Conservation (phyloP, 2,113 vertebrate genomes). For the Chamaetylas fuelleborni region DNA sequence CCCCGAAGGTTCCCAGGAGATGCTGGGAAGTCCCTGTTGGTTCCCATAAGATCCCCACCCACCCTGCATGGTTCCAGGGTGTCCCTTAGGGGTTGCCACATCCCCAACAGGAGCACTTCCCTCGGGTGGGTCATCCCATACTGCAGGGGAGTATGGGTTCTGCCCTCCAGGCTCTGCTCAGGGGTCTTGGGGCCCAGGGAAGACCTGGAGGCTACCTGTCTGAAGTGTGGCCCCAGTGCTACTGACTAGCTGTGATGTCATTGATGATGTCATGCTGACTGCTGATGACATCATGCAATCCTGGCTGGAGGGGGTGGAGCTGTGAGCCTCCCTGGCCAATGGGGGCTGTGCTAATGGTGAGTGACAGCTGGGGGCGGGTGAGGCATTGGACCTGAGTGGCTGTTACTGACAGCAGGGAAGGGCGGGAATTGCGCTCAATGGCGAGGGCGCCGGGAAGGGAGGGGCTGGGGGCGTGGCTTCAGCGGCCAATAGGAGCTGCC, state of each 20-base stretch:
- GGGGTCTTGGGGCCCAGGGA: background rate
- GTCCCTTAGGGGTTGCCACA: background rate
- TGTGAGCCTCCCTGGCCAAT: background rate
- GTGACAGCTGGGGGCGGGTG: background rate
- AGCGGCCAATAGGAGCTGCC: background rate
- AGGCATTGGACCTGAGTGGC: fast-evolving
- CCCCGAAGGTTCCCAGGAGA: no score
- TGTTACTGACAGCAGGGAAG: background rate
- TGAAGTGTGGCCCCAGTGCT: fast-evolving
- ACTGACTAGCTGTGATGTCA: background rate
- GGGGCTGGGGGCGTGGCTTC: background rate
- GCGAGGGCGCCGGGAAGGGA: no score
- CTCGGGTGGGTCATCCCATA: fast-evolving
- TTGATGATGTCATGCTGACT: fast-evolving
- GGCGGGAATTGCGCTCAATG: background rate
- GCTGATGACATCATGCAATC: fast-evolving
- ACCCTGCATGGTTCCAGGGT: background rate
- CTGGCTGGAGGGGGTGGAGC: background rate
- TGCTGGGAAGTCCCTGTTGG: no score
- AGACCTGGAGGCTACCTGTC: fast-evolving
- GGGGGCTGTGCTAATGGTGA: fast-evolving
- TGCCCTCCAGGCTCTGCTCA: no score
- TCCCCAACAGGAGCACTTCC: fast-evolving
- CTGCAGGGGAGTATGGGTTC: no score
- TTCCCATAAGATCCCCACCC: no score